phyloP scores from a whole-genome alignment of 2,113 vertebrate genomes.

The Pithys albifrons region DNA sequence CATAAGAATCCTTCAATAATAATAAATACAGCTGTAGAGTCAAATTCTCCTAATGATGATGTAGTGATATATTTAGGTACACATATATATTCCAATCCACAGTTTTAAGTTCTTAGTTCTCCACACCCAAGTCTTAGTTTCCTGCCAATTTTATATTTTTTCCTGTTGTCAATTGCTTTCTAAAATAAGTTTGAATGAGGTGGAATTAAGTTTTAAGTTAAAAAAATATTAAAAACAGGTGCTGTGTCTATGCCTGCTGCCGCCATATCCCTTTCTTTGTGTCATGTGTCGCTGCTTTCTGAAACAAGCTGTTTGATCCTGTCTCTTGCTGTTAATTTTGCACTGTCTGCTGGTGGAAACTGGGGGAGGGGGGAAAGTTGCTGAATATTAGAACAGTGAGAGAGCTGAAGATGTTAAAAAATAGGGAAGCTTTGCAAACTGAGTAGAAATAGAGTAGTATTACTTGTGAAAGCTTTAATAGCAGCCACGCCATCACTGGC shows the following conservation, averaged over 20 bases:
- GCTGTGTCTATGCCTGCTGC: background rate
- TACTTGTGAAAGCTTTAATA: background rate
- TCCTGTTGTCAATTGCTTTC: conserved; percentile 27
- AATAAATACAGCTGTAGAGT: conserved; percentile 23
- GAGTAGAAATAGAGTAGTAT: background rate
- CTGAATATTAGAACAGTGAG: background rate
- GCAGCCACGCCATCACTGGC: background rate
- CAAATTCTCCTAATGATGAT: conserved; percentile 33
- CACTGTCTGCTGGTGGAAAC: background rate
- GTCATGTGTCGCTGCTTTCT: background rate
- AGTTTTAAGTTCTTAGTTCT: conserved; percentile 30
- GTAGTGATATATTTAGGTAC: conserved; percentile 3
- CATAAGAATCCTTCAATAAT: conserved; percentile 26
- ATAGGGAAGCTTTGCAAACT: background rate
- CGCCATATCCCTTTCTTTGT: background rate
- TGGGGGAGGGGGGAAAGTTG: background rate
- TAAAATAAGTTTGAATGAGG: conserved; percentile 35
- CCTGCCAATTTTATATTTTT: conserved; percentile 35
- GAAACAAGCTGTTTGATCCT: background rate
- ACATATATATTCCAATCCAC: conserved; percentile 11
- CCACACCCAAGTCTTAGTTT: background rate
- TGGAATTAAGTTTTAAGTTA: background rate
- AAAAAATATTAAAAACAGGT: background rate
- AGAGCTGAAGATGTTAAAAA: background rate
- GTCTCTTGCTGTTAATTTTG: background rate